Percentiles rank a stretch among this genome's conserved stretches.
phyloP scores from a whole-genome alignment of 2,888 invertebrate species.

The Uropetala carovei region DNA sequence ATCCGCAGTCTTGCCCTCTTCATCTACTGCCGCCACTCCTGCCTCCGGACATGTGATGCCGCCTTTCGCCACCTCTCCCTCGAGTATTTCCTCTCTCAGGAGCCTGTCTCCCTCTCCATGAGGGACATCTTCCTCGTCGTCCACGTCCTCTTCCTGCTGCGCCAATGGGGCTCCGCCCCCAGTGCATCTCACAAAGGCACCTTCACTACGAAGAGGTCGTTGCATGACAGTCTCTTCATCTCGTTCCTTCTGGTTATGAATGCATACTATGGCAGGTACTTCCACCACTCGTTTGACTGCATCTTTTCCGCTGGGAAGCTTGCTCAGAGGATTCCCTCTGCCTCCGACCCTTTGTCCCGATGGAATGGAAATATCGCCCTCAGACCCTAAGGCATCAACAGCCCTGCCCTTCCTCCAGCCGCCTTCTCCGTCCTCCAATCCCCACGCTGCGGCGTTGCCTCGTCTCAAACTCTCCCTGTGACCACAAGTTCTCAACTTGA shows the following conservation, averaged over 20 bases:
- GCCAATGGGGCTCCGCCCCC: constrained; percentile 19
- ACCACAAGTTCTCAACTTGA: background rate
- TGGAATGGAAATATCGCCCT: background rate
- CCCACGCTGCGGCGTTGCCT: background rate
- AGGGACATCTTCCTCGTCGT: constrained; percentile 47
- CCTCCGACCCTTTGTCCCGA: background rate
- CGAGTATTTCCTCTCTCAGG: constrained; percentile 11
- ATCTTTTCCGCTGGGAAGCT: too few species aligned
- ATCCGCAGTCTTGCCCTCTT: background rate
- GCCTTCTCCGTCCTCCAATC: background rate
- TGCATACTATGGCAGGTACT: background rate
- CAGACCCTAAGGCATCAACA: background rate
- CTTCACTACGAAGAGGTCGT: background rate
- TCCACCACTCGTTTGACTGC: background rate
- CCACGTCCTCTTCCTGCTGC: constrained; percentile 45
- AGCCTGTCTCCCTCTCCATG: constrained; percentile 50
- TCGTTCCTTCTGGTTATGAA: constrained; percentile 17
- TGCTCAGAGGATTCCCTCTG: background rate
- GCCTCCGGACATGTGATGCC: background rate
- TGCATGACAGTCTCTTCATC: background rate
- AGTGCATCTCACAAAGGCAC: background rate
- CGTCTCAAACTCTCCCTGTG: background rate
- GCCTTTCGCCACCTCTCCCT: background rate
- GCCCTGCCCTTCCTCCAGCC: background rate
- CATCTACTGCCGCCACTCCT: background rate